Base-by-base conservation (phyloP, 2,113 vertebrate genomes). In the Oncorhynchus clarkii region DNA sequence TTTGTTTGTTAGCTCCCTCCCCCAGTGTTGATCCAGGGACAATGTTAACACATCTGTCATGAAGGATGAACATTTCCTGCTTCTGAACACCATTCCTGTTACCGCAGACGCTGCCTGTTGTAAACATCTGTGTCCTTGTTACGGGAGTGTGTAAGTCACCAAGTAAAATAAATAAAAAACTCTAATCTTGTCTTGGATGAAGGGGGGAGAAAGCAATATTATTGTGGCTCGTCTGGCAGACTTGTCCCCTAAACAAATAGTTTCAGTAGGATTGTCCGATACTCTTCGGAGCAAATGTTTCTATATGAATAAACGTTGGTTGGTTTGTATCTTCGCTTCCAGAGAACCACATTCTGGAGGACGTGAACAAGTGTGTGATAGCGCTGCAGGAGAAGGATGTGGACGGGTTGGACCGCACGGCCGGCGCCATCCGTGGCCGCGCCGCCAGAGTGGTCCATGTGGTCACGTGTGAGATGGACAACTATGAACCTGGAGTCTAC, bases 341-440 rank as follows among this genome's bases (percentile, higher is more conserved):
- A 99, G 98, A 99, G 91, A 99, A 99, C 74, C 98, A 99, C 89
- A 99, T 99, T 92, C 90, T 99, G 79, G 98, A 99, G 92, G 98
- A 99, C 77, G 98, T 99, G 80, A 99, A 99, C 85, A 99, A 99
- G 88, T 99, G 98, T 45, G 98, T 99, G 84, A 99, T 99, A 68
- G 97, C 97, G 79, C 96, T 99, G 59, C 98, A 99, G 92, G 98
- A 99, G 82, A 98, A 98, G 72, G 98, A 99, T 18, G 97, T 99
- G 9, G 98, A 99, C 49, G 98, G 97, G 7, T 91, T 99, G 86
- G 98, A 99, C 84, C 97, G 98, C 85, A 99, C 98, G 1, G 98
- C 98, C 5, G 98, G 98, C 0, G 98, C 97, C 0, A 99, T 99
- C 69, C 91, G 98, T 67, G 98, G 98, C 11, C 95, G 98, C 4